phyloP scores from a whole-genome alignment of 1,140 invertebrate genomes.

The Drosophila funebris region DNA sequence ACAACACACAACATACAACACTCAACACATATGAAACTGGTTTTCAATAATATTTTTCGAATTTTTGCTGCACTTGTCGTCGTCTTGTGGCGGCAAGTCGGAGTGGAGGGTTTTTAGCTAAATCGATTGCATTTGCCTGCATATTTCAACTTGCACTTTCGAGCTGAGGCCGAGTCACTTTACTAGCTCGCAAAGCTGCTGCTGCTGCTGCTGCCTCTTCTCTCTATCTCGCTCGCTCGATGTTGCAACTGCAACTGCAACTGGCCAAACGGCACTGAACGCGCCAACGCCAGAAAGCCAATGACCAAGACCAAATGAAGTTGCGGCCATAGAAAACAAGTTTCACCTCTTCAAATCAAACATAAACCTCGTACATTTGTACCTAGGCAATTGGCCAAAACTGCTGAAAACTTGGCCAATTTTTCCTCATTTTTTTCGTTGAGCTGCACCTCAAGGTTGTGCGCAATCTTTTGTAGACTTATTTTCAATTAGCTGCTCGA shows the following conservation, averaged over 20 bases:
- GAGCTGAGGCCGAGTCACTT: constrained; percentile 32
- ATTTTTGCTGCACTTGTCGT: constrained; percentile 33
- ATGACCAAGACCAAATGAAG: constrained; percentile 77
- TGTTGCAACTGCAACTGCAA: constrained; percentile 39
- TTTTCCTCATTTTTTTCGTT: constrained; percentile 23
- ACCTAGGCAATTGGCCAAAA: background rate
- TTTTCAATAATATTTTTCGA: constrained; percentile 56
- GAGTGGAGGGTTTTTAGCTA: constrained; percentile 1
- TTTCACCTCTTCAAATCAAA: constrained; percentile 57
- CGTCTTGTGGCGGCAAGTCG: background rate
- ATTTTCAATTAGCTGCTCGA: constrained; percentile 14
- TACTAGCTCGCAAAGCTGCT: constrained; percentile 25
- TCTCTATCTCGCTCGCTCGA: background rate
- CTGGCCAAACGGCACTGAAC: constrained; percentile 31
- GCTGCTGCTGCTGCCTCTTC: background rate
- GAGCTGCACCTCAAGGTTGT: constrained; percentile 8
- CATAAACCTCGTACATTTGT: background rate
- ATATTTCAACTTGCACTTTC: constrained; percentile 76
- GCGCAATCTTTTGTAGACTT: constrained; percentile 16
- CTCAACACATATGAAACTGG: constrained; percentile 52
- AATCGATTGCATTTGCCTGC: constrained; percentile 73
- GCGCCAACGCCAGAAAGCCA: constrained; percentile 55
- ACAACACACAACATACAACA: background rate
- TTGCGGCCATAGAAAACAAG: constrained; percentile 64
- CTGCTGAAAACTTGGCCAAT: constrained; percentile 13